These are phyloP conservation scores for Scopus umbretta DNA, from an alignment of 2,113 vertebrate genomes.

Conservation along the genomic window DNA sequence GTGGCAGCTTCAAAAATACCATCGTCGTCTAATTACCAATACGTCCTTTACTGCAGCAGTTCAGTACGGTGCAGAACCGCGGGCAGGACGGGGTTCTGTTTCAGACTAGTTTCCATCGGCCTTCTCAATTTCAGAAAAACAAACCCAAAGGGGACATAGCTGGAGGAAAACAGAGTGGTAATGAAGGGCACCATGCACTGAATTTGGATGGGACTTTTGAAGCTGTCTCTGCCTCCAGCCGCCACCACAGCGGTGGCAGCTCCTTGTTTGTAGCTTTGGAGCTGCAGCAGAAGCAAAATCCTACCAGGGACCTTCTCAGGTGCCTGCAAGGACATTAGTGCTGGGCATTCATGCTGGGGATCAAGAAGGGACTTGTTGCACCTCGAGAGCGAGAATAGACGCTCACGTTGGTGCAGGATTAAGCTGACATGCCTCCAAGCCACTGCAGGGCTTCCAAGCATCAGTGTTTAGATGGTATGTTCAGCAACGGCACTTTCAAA, in stretches of 20 bases:
- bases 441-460: not conserved
- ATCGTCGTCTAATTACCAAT: fast-evolving
- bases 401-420: fast-evolving
- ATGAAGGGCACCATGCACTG: not conserved
- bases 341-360: not conserved
- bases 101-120: not conserved
- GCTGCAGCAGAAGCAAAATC: not conserved
- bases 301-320: not conserved
- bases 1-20: not conserved
- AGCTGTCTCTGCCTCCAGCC: not conserved
- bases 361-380: not conserved
- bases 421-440: not conserved
- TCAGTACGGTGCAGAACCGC: not conserved
- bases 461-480: not conserved
- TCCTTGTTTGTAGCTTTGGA: not conserved
- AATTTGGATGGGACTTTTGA: not conserved
- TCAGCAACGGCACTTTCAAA: not conserved
- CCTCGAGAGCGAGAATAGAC: not conserved
- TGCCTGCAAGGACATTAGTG: fast-evolving
- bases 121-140: not conserved
- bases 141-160: not conserved
- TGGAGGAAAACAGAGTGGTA: not conserved
- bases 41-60: not conserved
- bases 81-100: not conserved
- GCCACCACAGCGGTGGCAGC: not conserved